Evolutionary conservation across 2,888 invertebrate genomes (phyloP).

Genomic region (Dicycla oo): DNA sequence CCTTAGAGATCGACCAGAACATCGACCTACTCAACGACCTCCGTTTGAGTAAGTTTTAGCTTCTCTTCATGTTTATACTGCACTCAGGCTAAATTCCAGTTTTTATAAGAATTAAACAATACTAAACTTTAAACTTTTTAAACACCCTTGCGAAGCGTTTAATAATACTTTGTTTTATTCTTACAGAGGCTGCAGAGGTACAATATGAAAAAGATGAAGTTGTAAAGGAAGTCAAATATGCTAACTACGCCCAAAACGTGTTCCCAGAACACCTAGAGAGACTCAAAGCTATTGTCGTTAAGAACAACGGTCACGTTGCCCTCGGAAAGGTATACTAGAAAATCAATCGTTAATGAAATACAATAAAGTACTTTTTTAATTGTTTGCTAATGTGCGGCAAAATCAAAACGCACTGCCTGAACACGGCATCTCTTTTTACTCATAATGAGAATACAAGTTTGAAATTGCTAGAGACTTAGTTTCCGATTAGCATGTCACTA

Average conservation of each 20-base stretch:
- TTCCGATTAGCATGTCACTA: no score
- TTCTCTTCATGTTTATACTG: neutral
- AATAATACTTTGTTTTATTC: neutral
- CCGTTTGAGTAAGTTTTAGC: constrained; percentile 86
- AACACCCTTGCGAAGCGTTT: neutral
- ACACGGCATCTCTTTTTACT: neutral
- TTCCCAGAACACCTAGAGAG: constrained; percentile 67
- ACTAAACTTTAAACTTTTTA: neutral
- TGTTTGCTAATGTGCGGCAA: no score
- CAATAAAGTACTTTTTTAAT: no score
- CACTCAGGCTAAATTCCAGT: neutral
- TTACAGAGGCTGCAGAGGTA: constrained; percentile 59
- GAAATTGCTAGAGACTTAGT: neutral
- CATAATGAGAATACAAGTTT: neutral
- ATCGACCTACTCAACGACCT: constrained; percentile 91
- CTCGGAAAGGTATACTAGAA: constrained; percentile 65
- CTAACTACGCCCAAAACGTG: constrained; percentile 57
- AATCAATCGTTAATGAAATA: neutral
- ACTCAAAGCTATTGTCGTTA: constrained; percentile 63
- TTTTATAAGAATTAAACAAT: neutral
- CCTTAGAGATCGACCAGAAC: constrained; percentile 91
- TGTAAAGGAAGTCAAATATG: constrained; percentile 62
- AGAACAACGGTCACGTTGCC: constrained; percentile 71
- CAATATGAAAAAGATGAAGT: constrained; percentile 62
- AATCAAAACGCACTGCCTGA: no score